Evolutionary conservation across 2,113 vertebrate genomes (phyloP), one percentile per base, ranked within the genome.

Genomic region (Theristicus caerulescens): DNA sequence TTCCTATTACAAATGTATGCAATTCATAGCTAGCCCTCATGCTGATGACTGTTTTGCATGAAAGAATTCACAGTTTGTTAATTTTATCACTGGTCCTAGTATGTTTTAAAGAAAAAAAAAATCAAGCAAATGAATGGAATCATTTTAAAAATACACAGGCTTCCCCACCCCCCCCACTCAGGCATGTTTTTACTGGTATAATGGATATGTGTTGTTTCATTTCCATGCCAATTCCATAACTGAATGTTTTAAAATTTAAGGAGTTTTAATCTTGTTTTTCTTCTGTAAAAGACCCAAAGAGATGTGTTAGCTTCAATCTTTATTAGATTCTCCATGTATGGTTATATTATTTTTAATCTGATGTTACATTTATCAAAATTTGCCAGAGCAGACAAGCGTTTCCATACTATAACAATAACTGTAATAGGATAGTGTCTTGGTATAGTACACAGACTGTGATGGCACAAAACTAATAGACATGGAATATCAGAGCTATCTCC

Each of bases 301-400:
- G 69, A 81, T 64, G n/a, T 34, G 38, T 77, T 78, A 58, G 67
- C 52, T 94, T 96, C 88, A 80, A 13, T 96, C 95, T 81, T 96
- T 93, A 97, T 97, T 96, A 97, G 86, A 83, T 91, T 93, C 80
- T 70, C 90, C 83, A 11, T 44, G 7, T 26, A 82, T 70, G 49
- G 34, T 78, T 94, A 29, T 85, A 93, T 87, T 96, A 84, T 73
- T 86, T 93, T 96, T 95, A 97, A 95, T 96, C 59, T 96, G 95
- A 87, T 93, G 79, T 93, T 93, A 44, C 91, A 97, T 98, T 98
- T 97, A 97, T 98, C 97, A 98, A 97, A 96, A 97, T 98, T 97
- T 98, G 86, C 96, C 64, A 18, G 92, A 55, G 96, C 93, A 98
- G 97, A 97, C 94, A 97, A 96, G 95, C 95, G 89, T 97, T 80